A percentile compares a stretch with the other conserved stretches of the same genome.
Evolutionary conservation across 92 coral and sea anemone genomes (phyloP).

Genomic region (Meandrina meandrites): DNA sequence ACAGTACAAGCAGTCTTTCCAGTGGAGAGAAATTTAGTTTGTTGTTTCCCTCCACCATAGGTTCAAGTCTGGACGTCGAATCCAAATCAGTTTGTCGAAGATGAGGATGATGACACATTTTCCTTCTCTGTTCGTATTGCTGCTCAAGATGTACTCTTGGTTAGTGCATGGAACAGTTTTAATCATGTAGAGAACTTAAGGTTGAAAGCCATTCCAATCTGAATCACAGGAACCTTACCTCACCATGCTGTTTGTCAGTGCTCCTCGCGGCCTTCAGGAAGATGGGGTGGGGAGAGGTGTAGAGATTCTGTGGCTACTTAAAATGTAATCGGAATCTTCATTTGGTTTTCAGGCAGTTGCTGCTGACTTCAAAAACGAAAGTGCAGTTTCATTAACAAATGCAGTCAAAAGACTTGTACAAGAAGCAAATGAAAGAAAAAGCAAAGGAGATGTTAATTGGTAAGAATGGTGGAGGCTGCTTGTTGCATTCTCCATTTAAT

Average conservation of each 20-base stretch:
- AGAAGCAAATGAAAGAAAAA: conserved; percentile 69
- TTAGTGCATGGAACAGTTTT: conserved; percentile 28
- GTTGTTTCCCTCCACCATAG: conserved; percentile 24
- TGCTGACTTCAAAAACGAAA: conserved; percentile 79
- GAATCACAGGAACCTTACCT: neutral
- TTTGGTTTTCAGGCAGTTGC: conserved; percentile 75
- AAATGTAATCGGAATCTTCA: no score
- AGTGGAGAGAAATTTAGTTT: neutral
- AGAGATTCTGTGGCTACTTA: no score
- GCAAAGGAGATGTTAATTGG: conserved; percentile 83
- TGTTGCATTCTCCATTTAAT: neutral
- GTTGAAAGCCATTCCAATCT: neutral
- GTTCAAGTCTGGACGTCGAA: conserved; percentile 88
- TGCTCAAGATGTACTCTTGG: conserved; percentile 96
- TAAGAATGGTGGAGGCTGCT: neutral
- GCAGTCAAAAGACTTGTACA: conserved; percentile 83
- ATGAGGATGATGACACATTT: conserved; percentile 98
- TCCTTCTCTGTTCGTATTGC: conserved; percentile 98
- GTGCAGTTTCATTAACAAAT: conserved; percentile 78
- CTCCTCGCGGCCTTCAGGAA: no score
- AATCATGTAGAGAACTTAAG: neutral
- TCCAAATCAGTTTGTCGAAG: conserved; percentile 98
- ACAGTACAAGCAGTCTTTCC: neutral
- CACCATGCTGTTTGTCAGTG: no score
- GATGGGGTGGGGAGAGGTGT: no score